Percentiles rank a stretch among this genome's conserved stretches.
Conservation (phyloP, 2,888 invertebrate genomes). For the Polylopha cassiicola region DNA sequence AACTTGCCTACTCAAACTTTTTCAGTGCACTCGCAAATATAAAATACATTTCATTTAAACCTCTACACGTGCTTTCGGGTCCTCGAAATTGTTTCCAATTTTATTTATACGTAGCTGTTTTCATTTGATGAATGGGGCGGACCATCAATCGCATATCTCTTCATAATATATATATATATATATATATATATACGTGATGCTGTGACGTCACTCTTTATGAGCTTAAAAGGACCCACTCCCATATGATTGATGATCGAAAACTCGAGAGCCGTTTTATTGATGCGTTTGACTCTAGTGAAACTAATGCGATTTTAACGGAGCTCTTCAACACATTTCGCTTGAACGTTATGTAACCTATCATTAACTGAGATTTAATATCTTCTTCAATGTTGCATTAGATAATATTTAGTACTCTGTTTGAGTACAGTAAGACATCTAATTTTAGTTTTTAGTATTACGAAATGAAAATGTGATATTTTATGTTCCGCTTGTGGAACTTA, state of each 20-base stretch:
- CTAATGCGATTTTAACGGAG: constrained; percentile 32
- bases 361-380: background rate
- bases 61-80: too few species aligned
- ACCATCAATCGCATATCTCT: constrained; percentile 66
- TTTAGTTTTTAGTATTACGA: too few species aligned
- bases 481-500: too few species aligned
- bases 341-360: background rate
- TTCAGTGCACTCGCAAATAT: too few species aligned
- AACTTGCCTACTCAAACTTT: too few species aligned
- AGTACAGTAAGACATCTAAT: too few species aligned
- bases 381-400: background rate
- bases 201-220: constrained; percentile 65
- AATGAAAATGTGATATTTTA: too few species aligned
- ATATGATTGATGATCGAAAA: constrained; percentile 51
- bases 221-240: constrained; percentile 43
- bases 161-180: too few species aligned
- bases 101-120: too few species aligned
- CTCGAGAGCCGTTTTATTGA: constrained; percentile 53
- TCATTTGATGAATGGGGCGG: constrained; percentile 59
- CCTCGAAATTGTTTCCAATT: too few species aligned
- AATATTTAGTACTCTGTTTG: too few species aligned
- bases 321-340: background rate
- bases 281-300: constrained; percentile 48
- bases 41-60: too few species aligned
- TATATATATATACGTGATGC: constrained; percentile 69